Evolutionary conservation across 2,113 vertebrate genomes (phyloP), one percentile per base, ranked within the genome.

Genomic region (Cyprinodon tularosa): DNA sequence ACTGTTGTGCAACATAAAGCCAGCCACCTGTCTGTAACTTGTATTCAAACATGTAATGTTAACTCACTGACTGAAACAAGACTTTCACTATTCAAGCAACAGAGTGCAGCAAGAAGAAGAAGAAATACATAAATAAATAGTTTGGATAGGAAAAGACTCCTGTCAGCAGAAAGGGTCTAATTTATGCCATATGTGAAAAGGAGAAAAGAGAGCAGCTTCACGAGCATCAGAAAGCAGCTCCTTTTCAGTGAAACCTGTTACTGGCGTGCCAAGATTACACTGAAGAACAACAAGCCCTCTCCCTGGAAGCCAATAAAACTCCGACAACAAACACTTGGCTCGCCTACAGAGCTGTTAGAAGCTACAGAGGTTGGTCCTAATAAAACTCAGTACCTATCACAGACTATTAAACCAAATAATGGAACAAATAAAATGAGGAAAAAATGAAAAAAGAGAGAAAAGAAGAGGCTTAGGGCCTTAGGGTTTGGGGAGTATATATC

Each of bases 241-340:
- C 83, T 86, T 90, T 66, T 92, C 86, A 90, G 88, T 90, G 91
- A 90, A 86, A 88, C 76, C 84, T 88, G 82, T 92, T 92, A 90
- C 85, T 91, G 90, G 82, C 85, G 84, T 92, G 91, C 91, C 88
- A 93, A 89, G 88, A 90, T 92, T 91, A 91, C 82, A 89, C 88
- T 79, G 84, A 91, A 92, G 84, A 93, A 91, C 89, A 91, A 91
- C 90, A 91, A 86, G 76, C 83, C 76, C 89, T 83, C 86, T 87
- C 82, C 82, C 85, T 86, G 81, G 83, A 85, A 91, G 89, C 89
- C 90, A 90, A 89, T 92, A 91, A 93, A 91, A 88, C 17, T 62
- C 76, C 2, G 67, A 91, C 91, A 93, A 91, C 90, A 93, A 92
- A 93, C 89, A 89, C 76, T 92, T 90, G 89, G 92, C 88, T 84